phyloP scores from a whole-genome alignment of 2,797 vertebrate genomes.

The Clarias laeviceps region DNA sequence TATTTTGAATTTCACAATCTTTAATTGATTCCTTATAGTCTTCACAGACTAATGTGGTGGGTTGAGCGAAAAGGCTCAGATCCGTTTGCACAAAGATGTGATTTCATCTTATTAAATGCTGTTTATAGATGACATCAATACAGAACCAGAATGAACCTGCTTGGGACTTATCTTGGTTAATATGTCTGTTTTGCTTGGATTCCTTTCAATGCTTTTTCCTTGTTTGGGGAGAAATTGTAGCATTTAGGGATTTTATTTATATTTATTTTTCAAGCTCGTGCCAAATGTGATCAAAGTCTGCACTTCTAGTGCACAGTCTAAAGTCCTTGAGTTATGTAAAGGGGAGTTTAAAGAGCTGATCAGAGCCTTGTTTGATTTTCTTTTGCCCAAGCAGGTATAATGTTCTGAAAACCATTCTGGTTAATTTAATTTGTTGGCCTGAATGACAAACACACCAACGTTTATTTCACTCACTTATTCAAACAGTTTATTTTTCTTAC shows the following conservation, averaged over 20 bases:
- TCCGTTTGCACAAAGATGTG: constrained; percentile 32
- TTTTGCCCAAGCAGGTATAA: constrained; percentile 29
- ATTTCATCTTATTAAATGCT: constrained; percentile 19
- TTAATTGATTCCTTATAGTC: constrained; percentile 30
- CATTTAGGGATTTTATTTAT: constrained; percentile 7
- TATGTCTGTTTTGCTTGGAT: background rate
- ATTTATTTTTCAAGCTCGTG: background rate
- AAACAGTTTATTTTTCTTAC: constrained; percentile 30
- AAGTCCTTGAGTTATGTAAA: constrained; percentile 4
- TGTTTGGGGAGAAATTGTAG: constrained; percentile 12
- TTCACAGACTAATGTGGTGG: constrained; percentile 26
- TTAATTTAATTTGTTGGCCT: constrained; percentile 8
- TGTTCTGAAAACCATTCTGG: background rate
- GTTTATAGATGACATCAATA: background rate
- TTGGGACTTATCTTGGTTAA: constrained; percentile 3
- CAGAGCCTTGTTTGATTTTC: constrained; percentile 29
- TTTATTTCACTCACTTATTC: background rate
- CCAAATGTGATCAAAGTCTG: constrained; percentile 44
- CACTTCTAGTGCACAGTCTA: background rate
- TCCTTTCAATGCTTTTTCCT: constrained; percentile 20
- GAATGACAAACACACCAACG: constrained; percentile 18
- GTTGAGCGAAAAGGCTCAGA: constrained; percentile 2
- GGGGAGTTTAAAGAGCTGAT: background rate
- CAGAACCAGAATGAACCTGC: constrained; percentile 10
- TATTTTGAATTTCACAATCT: constrained; percentile 9